These are phyloP conservation scores for Microcebus griseorufus DNA, from an alignment of 2,113 vertebrate species.

Conservation along the genomic window DNA sequence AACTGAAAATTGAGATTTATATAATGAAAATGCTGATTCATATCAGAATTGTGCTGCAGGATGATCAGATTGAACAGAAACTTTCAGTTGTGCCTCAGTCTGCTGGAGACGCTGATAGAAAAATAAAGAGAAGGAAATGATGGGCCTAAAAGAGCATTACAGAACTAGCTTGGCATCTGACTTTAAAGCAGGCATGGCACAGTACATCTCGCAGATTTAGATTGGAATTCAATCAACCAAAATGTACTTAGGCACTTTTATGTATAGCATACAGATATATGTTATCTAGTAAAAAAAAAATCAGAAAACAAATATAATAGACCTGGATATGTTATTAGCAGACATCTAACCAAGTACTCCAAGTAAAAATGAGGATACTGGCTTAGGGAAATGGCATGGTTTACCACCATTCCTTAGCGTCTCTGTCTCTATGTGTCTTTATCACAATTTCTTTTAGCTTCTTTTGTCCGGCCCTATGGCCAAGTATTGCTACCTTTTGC, in stretches of 20 bases:
- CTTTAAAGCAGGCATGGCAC: neutral
- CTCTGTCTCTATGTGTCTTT: neutral
- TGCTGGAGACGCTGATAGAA: slow-evolving; percentile 20
- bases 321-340: neutral
- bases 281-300: neutral
- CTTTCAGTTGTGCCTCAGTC: neutral
- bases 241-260: neutral
- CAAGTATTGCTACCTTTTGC: neutral
- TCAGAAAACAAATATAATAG: neutral
- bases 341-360: neutral
- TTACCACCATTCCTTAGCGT: neutral
- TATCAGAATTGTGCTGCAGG: neutral
- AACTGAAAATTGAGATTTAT: slow-evolving; percentile 64
- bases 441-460: neutral
- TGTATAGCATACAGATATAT: neutral
- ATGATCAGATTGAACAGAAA: slow-evolving; percentile 25
- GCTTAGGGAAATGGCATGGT: neutral
- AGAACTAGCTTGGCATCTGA: neutral
- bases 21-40: slow-evolving; percentile 58
- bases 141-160: neutral
- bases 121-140: slow-evolving; percentile 8
- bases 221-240: neutral
- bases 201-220: neutral
- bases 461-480: neutral
- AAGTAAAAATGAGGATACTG: neutral